A percentile compares a stretch with the other conserved stretches of the same genome.
These are phyloP conservation scores for Poecilia latipinna DNA, from an alignment of 2,113 vertebrate genomes.

Conservation along the genomic window DNA sequence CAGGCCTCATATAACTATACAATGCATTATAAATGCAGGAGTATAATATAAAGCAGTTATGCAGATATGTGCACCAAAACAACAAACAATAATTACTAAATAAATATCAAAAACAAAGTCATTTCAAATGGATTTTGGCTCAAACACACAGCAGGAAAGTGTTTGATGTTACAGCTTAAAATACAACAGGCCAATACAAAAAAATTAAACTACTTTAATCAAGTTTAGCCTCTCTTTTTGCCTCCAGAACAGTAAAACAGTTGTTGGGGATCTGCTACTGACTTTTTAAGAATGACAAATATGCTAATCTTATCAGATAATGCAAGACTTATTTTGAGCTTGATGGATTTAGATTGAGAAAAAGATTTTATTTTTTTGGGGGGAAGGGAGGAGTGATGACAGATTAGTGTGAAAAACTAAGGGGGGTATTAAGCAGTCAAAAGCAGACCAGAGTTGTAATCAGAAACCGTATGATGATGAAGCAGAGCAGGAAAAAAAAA, in stretches of 20 bases:
- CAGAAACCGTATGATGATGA: constrained; percentile 22
- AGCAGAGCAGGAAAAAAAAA: not conserved
- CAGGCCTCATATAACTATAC: not conserved
- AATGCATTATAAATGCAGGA: not conserved
- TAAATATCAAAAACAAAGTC: no score
- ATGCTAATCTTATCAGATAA: constrained; percentile 13
- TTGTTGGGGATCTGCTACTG: constrained; percentile 13
- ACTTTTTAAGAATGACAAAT: constrained; percentile 4
- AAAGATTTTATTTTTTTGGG: not conserved
- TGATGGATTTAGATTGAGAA: constrained; percentile 8
- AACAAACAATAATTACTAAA: no score
- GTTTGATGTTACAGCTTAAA: no score
- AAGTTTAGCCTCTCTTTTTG: not conserved
- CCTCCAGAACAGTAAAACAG: not conserved
- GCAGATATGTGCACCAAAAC: no score
- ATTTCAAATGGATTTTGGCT: no score
- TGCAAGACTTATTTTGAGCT: not conserved
- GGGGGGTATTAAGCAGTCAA: not conserved
- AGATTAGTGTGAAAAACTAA: constrained; percentile 12
- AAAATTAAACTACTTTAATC: no score
- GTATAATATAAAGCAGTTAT: constrained; percentile 2
- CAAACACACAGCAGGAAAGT: no score
- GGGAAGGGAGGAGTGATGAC: not conserved
- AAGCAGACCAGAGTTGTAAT: constrained; percentile 28
- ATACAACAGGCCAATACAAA: no score